phyloP scores from a whole-genome alignment of 2,113 vertebrate genomes.

The Progne subis region DNA sequence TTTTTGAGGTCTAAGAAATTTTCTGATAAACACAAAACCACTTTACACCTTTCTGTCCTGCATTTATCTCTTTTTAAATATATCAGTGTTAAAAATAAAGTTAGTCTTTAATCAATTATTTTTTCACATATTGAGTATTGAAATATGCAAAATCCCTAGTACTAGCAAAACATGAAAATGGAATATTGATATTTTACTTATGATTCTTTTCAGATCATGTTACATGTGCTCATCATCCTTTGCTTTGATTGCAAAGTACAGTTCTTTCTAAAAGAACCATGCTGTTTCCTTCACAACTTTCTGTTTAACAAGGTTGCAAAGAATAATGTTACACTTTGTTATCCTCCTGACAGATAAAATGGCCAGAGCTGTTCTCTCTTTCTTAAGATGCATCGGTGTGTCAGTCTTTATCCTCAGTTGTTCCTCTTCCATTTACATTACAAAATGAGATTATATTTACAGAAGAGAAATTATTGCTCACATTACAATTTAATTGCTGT shows the following conservation, averaged over 20 bases:
- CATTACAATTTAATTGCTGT: constrained; percentile 53
- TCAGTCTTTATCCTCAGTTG: neutral
- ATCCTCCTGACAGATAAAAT: neutral
- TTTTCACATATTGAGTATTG: neutral
- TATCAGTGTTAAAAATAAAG: neutral
- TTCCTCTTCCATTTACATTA: neutral
- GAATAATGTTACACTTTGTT: constrained; percentile 15
- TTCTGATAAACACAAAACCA: neutral
- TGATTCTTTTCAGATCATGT: neutral
- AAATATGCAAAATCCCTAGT: neutral
- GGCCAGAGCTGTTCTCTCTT: neutral
- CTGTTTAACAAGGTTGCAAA: constrained; percentile 29
- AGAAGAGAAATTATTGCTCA: constrained; percentile 31
- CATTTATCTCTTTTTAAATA: neutral
- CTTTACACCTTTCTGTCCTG: neutral
- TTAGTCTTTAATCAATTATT: neutral
- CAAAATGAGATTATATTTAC: constrained; percentile 22
- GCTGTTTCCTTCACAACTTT: neutral
- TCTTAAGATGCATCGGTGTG: neutral
- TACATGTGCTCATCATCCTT: neutral
- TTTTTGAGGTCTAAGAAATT: neutral
- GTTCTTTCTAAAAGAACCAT: neutral
- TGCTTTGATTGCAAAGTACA: neutral
- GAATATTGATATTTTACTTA: neutral
- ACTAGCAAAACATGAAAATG: neutral